Conservation (phyloP, 1,140 invertebrate species). For the Calephelis virginiensis region DNA sequence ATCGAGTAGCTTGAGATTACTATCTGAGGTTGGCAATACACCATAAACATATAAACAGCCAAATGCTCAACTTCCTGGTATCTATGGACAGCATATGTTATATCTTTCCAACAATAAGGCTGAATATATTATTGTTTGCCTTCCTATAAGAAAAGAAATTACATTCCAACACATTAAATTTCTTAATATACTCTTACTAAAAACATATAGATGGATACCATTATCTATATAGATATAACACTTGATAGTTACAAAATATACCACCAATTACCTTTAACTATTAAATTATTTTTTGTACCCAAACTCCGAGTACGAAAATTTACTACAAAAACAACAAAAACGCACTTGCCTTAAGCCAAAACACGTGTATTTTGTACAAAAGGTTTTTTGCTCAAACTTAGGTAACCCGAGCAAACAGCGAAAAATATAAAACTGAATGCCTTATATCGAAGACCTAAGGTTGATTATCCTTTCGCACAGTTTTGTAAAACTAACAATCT, state of each 20-base stretch:
- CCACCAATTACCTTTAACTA: conserved; percentile 2
- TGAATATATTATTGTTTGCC: too few species aligned
- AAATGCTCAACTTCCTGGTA: too few species aligned
- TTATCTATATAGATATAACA: too few species aligned
- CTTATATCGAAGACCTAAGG: background rate
- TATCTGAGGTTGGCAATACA: too few species aligned
- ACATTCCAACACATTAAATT: too few species aligned
- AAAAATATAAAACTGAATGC: background rate
- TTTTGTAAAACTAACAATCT: conserved; percentile 19
- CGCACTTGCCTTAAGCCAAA: conserved; percentile 26
- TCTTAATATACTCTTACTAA: too few species aligned
- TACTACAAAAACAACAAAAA: conserved; percentile 23
- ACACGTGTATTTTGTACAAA: conserved; percentile 28
- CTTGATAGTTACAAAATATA: background rate
- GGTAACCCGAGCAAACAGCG: background rate
- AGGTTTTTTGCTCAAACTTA: conserved; percentile 24
- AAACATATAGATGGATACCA: too few species aligned
- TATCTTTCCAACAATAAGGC: too few species aligned
- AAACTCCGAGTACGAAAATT: background rate
- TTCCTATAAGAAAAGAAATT: too few species aligned
- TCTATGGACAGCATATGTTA: too few species aligned
- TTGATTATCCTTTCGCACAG: background rate
- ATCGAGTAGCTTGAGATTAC: too few species aligned
- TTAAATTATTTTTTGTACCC: background rate
- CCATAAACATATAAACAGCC: too few species aligned